phyloP scores from a whole-genome alignment of 2,113 vertebrate genomes.

The Hystrix brachyura region DNA sequence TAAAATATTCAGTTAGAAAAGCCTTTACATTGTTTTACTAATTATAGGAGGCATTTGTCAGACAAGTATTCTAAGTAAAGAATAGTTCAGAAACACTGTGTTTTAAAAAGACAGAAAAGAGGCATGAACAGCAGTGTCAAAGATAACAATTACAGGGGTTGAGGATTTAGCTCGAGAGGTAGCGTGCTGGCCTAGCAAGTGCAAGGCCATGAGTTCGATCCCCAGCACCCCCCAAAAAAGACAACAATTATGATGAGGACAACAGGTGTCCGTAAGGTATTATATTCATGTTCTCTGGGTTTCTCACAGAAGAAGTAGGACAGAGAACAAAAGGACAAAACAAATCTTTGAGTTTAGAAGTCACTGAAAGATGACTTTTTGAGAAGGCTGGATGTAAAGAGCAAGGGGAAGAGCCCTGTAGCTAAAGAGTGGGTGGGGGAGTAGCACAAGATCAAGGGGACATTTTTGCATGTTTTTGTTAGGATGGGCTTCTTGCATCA shows the following conservation, averaged over 20 bases:
- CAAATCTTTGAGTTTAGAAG: background rate
- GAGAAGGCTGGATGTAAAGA: background rate
- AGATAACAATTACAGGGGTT: background rate
- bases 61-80: background rate
- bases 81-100: background rate
- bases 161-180: no score
- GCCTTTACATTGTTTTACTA: background rate
- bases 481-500: background rate
- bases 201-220: no score
- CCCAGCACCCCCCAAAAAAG: background rate
- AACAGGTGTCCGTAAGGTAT: background rate
- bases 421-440: background rate
- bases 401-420: background rate
- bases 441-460: background rate
- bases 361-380: conserved; percentile 12
- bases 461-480: background rate
- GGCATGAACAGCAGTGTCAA: background rate
- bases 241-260: background rate
- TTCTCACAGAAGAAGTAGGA: background rate
- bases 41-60: background rate
- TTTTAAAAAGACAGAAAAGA: background rate
- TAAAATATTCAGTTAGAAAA: background rate
- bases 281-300: background rate
- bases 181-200: no score
- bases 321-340: background rate